Conservation (phyloP, 2,797 vertebrate genomes). For the Hydrophis major region DNA sequence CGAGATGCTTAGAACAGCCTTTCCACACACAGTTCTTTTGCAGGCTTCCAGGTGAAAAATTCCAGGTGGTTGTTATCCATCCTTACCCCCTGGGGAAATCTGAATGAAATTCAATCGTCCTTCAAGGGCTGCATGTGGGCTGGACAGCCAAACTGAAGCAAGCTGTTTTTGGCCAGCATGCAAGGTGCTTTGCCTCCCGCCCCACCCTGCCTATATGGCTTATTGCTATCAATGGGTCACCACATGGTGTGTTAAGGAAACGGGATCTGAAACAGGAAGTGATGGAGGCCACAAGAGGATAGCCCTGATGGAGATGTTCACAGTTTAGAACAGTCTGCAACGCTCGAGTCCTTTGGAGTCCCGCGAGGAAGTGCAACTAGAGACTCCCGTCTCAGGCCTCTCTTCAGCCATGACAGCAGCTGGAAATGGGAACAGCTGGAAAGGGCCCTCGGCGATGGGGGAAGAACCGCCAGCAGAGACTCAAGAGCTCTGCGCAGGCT, state of each 20-base stretch:
- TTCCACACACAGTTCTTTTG: not conserved
- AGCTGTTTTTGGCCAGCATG: not conserved
- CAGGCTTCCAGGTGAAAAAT: not conserved
- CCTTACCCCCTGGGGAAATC: not conserved
- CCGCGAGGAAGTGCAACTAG: not conserved
- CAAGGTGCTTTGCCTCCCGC: constrained; percentile 13
- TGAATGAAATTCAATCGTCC: not conserved
- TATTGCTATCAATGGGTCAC: constrained; percentile 68
- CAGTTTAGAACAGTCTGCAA: not conserved
- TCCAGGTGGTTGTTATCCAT: not conserved
- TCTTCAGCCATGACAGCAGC: not conserved
- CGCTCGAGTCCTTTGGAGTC: not conserved
- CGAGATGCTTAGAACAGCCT: not conserved
- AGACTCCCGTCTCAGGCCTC: not conserved
- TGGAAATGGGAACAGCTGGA: not conserved
- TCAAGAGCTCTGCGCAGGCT: too few species aligned
- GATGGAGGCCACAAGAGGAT: not conserved
- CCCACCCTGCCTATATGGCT: constrained; percentile 23
- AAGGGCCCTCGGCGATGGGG: not conserved
- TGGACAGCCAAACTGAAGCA: not conserved
- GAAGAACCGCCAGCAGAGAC: not conserved
- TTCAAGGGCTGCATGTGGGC: not conserved
- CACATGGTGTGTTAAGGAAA: not conserved
- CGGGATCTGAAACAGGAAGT: not conserved
- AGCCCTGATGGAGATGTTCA: not conserved